Evolutionary conservation across 2,113 vertebrate genomes (phyloP).

Genomic region (Sus scrofa): T2T-Sscrofa CM000818.6:125332501-125333000

Average conservation of each 20-base stretch:
- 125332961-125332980: not conserved
- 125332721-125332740: not conserved
- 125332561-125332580: accelerated
- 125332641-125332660: no score
- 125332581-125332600: no score
- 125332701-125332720: no score
- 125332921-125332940: not conserved
- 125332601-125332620: not conserved
- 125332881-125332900: not conserved
- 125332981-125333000: no score
- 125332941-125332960: not conserved
- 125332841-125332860: not conserved
- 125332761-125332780: accelerated
- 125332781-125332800: not conserved
- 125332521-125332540: accelerated
- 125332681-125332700: not conserved
- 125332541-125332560: not conserved
- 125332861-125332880: not conserved
- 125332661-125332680: not conserved
- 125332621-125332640: not conserved
- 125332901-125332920: accelerated
- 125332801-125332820: accelerated
- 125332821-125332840: accelerated
- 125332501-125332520: not conserved
- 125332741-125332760: accelerated